Conservation (phyloP, 1,140 invertebrate species). For the Drosophila yakuba region DNA sequence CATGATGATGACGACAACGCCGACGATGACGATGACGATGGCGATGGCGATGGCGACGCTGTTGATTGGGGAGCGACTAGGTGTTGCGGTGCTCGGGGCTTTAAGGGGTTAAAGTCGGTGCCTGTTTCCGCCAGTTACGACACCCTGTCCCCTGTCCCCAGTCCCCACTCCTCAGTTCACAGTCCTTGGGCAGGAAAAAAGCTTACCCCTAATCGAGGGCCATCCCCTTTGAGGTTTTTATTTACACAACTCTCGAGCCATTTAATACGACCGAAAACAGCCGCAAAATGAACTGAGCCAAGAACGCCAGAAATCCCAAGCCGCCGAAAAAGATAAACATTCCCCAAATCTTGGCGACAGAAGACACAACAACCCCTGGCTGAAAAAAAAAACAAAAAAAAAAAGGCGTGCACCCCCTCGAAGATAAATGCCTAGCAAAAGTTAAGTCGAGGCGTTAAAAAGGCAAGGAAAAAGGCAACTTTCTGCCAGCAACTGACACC, state of each 20-base stretch:
- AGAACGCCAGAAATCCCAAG: slow-evolving; percentile 19
- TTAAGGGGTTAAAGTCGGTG: slow-evolving; percentile 38
- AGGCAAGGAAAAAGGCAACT: slow-evolving; percentile 43
- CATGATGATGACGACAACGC: slow-evolving; percentile 29
- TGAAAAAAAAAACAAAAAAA: background rate
- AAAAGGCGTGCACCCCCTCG: background rate
- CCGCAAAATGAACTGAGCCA: slow-evolving; percentile 74
- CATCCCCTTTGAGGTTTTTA: slow-evolving; percentile 56
- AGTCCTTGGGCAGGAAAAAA: slow-evolving; percentile 2
- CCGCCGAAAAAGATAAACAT: slow-evolving; percentile 17
- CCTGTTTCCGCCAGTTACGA: slow-evolving; percentile 68
- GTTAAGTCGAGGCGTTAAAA: slow-evolving; percentile 53
- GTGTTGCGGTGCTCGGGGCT: background rate
- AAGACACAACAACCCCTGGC: background rate
- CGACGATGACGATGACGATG: slow-evolving; percentile 1
- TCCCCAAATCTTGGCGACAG: slow-evolving; percentile 38
- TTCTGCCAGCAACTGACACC: slow-evolving; percentile 49
- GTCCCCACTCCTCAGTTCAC: background rate
- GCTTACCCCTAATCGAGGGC: slow-evolving; percentile 32
- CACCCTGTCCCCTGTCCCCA: slow-evolving; percentile 7
- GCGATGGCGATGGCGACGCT: background rate
- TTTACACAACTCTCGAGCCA: slow-evolving; percentile 70
- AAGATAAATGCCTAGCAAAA: slow-evolving; percentile 40
- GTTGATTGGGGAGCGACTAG: slow-evolving; percentile 7
- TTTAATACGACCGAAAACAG: slow-evolving; percentile 63